These are phyloP conservation scores for Genyomyrus donnyi DNA, from an alignment of 2,113 vertebrate species.

Conservation along the genomic window DNA sequence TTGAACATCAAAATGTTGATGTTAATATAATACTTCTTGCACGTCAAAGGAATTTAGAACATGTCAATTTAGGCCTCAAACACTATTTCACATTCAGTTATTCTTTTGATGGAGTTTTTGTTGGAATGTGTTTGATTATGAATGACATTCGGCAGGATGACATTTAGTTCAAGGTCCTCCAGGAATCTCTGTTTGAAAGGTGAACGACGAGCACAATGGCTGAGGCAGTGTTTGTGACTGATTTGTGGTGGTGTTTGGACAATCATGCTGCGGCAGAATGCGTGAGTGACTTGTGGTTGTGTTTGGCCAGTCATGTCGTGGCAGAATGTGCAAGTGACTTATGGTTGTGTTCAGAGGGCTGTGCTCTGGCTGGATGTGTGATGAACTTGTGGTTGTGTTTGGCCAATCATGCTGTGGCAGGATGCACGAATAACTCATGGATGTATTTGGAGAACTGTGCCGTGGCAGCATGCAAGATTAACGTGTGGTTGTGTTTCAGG, in stretches of 20 bases:
- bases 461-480: neutral
- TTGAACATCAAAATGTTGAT: neutral
- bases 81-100: conserved; percentile 11
- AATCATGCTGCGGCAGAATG: neutral
- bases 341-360: neutral
- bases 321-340: neutral
- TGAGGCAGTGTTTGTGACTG: neutral
- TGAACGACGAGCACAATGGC: neutral
- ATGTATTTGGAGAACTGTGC: neutral
- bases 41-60: conserved; percentile 6
- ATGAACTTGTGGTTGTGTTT: neutral
- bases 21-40: neutral
- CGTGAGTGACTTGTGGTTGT: neutral
- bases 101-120: conserved; percentile 10
- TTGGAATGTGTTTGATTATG: neutral
- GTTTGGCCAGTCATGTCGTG: neutral
- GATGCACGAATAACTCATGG: neutral
- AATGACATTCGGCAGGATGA: neutral
- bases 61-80: conserved; percentile 1
- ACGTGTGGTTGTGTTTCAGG: neutral
- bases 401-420: neutral
- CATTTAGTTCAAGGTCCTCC: neutral
- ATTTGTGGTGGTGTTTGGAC: neutral
- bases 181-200: conserved; percentile 6
- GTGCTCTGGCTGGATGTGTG: neutral